These are phyloP conservation scores for Chromoteleia sp. DNA, from an alignment of 2,888 invertebrate genomes.

Conservation along the genomic window DNA sequence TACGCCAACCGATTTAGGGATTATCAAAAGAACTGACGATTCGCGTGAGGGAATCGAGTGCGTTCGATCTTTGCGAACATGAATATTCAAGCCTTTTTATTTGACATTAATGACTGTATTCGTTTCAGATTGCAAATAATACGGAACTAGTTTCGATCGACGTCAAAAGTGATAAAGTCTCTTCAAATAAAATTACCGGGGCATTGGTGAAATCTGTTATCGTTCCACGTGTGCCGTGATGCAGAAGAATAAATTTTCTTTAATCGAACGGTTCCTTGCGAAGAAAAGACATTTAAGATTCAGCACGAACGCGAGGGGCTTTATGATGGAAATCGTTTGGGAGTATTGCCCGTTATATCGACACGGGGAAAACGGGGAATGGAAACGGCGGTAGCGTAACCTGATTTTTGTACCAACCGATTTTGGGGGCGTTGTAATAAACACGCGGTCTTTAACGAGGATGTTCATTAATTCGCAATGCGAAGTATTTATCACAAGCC, in stretches of 20 bases:
- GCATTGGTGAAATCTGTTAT: slow-evolving; percentile 63
- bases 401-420: slow-evolving; percentile 39
- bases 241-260: slow-evolving; percentile 66
- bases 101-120: slow-evolving; percentile 48
- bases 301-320: slow-evolving; percentile 50
- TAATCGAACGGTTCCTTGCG: slow-evolving; percentile 51
- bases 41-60: slow-evolving; percentile 22
- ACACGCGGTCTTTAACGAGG: slow-evolving; percentile 65
- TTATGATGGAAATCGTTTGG: slow-evolving; percentile 57
- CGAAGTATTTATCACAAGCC: slow-evolving; percentile 69
- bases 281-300: slow-evolving; percentile 60
- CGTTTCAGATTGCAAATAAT: slow-evolving; percentile 59
- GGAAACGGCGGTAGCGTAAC: background rate
- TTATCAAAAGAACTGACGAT: slow-evolving; percentile 49
- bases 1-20: slow-evolving; percentile 28
- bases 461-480: slow-evolving; percentile 76
- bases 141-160: slow-evolving; percentile 39
- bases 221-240: slow-evolving; percentile 54
- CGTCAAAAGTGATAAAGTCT: slow-evolving; percentile 48
- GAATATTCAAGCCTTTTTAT: slow-evolving; percentile 52
- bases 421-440: slow-evolving; percentile 41
- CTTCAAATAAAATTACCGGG: slow-evolving; percentile 50
- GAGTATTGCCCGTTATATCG: slow-evolving; percentile 36
- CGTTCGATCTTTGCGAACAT: slow-evolving; percentile 39
- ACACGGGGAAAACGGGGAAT: too few species aligned